These are phyloP conservation scores for Phenganax marumi DNA, from an alignment of 92 coral and sea anemone genomes.

Conservation along the genomic window DNA sequence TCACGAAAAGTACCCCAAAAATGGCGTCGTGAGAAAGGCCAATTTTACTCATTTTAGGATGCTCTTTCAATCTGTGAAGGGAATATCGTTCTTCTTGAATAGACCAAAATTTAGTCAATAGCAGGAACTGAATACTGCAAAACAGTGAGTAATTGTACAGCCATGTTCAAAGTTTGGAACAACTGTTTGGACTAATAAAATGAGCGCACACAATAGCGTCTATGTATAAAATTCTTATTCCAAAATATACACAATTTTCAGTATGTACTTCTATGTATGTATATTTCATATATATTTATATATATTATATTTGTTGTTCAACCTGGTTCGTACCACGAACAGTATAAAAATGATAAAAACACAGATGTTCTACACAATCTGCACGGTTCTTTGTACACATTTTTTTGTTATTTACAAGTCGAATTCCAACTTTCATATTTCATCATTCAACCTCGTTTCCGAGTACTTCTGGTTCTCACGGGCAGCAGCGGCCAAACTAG, in stretches of 20 bases:
- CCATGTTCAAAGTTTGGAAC: too few relatives aligned
- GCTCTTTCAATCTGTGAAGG: too few relatives aligned
- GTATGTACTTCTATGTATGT: slow-evolving; percentile 37
- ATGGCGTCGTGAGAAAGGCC: too few relatives aligned
- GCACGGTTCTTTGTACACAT: slow-evolving; percentile 25
- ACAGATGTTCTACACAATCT: slow-evolving; percentile 34
- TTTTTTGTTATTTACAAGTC: slow-evolving; percentile 33
- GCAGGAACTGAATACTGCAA: too few relatives aligned
- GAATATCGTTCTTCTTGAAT: too few relatives aligned
- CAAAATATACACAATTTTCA: slow-evolving; percentile 41
- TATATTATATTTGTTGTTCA: slow-evolving; percentile 28
- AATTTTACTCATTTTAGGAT: too few relatives aligned
- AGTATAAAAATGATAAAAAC: slow-evolving; percentile 34
- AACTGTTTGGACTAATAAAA: not conserved
- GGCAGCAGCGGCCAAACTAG: too few relatives aligned
- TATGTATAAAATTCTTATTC: slow-evolving; percentile 43
- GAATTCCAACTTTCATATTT: slow-evolving; percentile 31
- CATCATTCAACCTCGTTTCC: not conserved
- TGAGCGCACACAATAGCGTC: not conserved
- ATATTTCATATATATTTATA: slow-evolving; percentile 36
- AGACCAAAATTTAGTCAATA: too few relatives aligned
- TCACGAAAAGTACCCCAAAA: too few relatives aligned
- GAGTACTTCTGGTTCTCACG: not conserved
- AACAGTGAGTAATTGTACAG: too few relatives aligned
- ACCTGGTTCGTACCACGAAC: slow-evolving; percentile 32